These are phyloP conservation scores for Ophion costatus DNA, from an alignment of 2,888 invertebrate species.

Conservation along the genomic window DNA sequence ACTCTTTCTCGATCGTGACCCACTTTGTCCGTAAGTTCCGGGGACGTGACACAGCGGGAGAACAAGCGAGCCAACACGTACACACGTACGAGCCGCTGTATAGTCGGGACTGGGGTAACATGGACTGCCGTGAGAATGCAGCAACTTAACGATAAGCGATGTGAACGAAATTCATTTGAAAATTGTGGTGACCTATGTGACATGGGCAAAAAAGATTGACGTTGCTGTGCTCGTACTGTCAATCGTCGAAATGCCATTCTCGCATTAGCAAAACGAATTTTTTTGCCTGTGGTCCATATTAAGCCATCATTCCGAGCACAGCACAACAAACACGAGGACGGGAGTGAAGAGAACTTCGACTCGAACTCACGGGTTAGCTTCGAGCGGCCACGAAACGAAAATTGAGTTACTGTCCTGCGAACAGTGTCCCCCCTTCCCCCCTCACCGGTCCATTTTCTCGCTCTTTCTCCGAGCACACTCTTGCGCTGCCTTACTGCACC, in stretches of 20 bases:
- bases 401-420: constrained; percentile 64
- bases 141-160: too few species aligned
- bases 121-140: too few species aligned
- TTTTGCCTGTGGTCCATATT: constrained; percentile 15
- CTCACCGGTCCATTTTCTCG: constrained; percentile 1
- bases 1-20: too few species aligned
- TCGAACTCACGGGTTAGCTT: constrained; percentile 49
- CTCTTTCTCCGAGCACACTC: constrained; percentile 3
- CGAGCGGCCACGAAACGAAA: constrained; percentile 59
- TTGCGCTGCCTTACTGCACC: background rate
- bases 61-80: too few species aligned
- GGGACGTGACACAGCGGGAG: too few species aligned
- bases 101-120: too few species aligned
- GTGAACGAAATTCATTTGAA: too few species aligned
- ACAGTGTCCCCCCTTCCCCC: constrained; percentile 22
- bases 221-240: background rate
- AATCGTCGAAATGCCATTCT: background rate
- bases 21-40: too few species aligned
- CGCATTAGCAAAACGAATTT: background rate
- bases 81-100: too few species aligned
- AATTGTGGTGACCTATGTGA: too few species aligned
- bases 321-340: background rate
- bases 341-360: constrained; percentile 19
- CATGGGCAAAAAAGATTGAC: background rate
- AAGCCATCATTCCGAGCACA: constrained; percentile 6